Evolutionary conservation across 2,797 vertebrate genomes (phyloP).

Genomic region (Betta splendens): DNA sequence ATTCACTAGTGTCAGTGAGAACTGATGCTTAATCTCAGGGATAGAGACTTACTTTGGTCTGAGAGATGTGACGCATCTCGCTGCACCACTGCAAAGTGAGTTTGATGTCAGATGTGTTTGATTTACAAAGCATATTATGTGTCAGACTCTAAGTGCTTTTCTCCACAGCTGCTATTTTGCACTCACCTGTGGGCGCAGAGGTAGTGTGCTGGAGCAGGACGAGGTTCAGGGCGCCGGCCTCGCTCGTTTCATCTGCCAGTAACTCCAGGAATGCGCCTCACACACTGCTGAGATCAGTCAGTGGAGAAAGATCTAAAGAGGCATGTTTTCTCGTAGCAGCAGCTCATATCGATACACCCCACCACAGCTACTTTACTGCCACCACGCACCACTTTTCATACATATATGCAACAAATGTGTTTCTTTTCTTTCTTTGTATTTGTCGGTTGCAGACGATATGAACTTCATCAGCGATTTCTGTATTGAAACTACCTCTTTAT

Average conservation of each 20-base stretch:
- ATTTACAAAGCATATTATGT: neutral
- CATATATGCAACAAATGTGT: conserved; percentile 59
- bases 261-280: conserved; percentile 50
- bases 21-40: conserved; percentile 82
- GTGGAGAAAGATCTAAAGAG: conserved; percentile 44
- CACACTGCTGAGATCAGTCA: conserved; percentile 47
- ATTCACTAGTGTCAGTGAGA: neutral
- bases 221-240: conserved; percentile 30
- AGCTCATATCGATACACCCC: conserved; percentile 4
- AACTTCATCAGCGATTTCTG: conserved; percentile 86
- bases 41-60: conserved; percentile 74
- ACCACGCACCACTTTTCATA: conserved; percentile 20
- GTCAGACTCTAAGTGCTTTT: conserved; percentile 4
- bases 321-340: conserved; percentile 24
- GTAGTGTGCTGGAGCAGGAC: neutral
- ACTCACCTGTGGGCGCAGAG: neutral
- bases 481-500: conserved; percentile 94
- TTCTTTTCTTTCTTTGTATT: conserved; percentile 60
- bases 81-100: neutral
- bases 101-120: neutral
- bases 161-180: conserved; percentile 5
- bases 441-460: conserved; percentile 81
- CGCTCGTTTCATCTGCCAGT: conserved; percentile 32
- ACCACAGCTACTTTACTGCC: conserved; percentile 40
- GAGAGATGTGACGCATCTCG: conserved; percentile 11